Evolutionary conservation across 2,797 vertebrate species (phyloP).

Genomic region (Pseudochirops cupreus): DNA sequence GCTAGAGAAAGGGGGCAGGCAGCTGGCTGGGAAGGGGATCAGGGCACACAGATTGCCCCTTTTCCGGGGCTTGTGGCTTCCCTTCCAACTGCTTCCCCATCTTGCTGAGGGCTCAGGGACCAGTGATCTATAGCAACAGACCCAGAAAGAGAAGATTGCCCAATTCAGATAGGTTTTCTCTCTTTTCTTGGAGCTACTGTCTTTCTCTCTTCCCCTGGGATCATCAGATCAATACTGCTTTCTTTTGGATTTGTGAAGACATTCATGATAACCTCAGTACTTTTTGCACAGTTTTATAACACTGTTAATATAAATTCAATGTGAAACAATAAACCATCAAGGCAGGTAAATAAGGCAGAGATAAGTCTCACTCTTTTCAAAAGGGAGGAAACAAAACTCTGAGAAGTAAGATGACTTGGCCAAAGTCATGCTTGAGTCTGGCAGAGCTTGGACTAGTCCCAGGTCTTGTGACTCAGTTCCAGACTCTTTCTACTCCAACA

Average conservation of each 20-base stretch:
- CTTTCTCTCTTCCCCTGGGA: neutral
- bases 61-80: constrained; percentile 19
- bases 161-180: constrained; percentile 48
- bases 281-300: neutral
- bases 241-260: neutral
- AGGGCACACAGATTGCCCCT: constrained; percentile 38
- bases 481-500: neutral
- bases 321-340: neutral
- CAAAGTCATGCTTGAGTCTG: neutral
- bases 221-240: neutral
- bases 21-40: constrained; percentile 51
- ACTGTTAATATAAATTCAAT: neutral
- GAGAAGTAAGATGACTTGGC: neutral
- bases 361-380: neutral
- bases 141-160: constrained; percentile 27
- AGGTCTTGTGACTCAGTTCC: neutral
- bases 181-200: neutral
- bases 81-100: constrained; percentile 70
- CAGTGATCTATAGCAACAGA: constrained; percentile 79
- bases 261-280: neutral
- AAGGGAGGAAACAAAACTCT: neutral
- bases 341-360: neutral
- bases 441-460: neutral
- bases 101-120: constrained; percentile 60
- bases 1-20: constrained; percentile 62